These are phyloP conservation scores for Drosophila lacteicornis DNA, from an alignment of 1,140 invertebrate genomes.

Conservation along the genomic window DNA sequence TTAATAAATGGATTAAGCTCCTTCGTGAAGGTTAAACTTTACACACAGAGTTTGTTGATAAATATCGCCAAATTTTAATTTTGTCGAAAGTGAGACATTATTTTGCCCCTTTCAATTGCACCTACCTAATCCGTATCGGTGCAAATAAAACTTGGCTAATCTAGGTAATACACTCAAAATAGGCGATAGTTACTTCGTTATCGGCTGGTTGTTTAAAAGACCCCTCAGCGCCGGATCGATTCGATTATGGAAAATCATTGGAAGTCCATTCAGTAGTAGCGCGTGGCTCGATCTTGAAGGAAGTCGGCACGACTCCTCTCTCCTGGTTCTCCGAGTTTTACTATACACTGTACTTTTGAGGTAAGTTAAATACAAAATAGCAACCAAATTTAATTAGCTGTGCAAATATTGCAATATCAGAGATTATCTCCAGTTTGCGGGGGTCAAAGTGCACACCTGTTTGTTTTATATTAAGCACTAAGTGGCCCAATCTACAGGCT, in stretches of 20 bases:
- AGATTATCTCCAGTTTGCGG: slow-evolving; percentile 14
- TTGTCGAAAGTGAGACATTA: background rate
- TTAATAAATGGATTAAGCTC: background rate
- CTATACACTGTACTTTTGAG: background rate
- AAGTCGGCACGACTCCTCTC: slow-evolving; percentile 10
- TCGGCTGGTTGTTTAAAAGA: slow-evolving; percentile 60
- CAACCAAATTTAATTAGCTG: slow-evolving; percentile 2
- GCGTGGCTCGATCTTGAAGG: slow-evolving; percentile 33
- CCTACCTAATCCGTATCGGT: slow-evolving; percentile 66
- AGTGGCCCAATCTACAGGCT: slow-evolving; percentile 27
- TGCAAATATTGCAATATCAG: background rate
- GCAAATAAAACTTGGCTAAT: slow-evolving; percentile 60
- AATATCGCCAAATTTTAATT: slow-evolving; percentile 6
- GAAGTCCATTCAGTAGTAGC: slow-evolving; percentile 44
- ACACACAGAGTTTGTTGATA: background rate
- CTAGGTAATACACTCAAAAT: slow-evolving; percentile 44
- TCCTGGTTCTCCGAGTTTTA: background rate
- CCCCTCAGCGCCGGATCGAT: slow-evolving; percentile 51
- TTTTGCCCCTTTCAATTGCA: slow-evolving; percentile 6
- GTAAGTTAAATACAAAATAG: slow-evolving; percentile 6
- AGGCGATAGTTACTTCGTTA: slow-evolving; percentile 42
- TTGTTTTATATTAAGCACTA: slow-evolving; percentile 23
- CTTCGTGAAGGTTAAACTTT: background rate
- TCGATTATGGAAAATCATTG: slow-evolving; percentile 25
- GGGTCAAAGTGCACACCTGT: slow-evolving; percentile 38